phyloP scores from a whole-genome alignment of 2,888 invertebrate genomes.

The Rutpela maculata region DNA sequence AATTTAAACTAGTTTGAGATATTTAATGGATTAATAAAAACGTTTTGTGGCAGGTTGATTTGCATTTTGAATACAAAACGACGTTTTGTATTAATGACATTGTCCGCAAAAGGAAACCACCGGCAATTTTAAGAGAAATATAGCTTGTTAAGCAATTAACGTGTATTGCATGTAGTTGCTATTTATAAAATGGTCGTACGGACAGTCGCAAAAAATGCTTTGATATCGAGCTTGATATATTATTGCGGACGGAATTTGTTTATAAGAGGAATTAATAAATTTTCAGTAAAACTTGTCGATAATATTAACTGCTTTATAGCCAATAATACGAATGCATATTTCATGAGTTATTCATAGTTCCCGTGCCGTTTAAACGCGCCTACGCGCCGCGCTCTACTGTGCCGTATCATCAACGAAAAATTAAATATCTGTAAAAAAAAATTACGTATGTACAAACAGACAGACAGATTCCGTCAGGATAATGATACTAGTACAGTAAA shows the following conservation, averaged over 20 bases:
- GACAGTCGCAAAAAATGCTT: conserved; percentile 11
- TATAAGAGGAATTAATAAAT: background rate
- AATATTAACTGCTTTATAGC: no score
- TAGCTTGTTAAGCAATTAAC: conserved; percentile 30
- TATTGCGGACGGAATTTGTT: background rate
- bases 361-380: no score
- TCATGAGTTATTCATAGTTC: no score
- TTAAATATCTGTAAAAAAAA: no score
- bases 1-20: conserved; percentile 32
- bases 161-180: conserved; percentile 24
- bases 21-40: conserved; percentile 36
- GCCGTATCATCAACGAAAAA: no score
- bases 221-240: conserved; percentile 17
- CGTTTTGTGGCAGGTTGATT: conserved; percentile 39
- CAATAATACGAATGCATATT: no score
- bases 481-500: no score
- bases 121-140: conserved; percentile 35
- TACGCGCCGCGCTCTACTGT: no score
- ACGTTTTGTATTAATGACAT: conserved; percentile 46
- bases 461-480: no score
- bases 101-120: conserved; percentile 41
- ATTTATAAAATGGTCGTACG: background rate
- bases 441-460: no score
- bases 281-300: background rate
- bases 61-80: conserved; percentile 44